A percentile compares a stretch with the other conserved stretches of the same genome.
These are phyloP conservation scores for Caenorhabditis brenneri DNA, from an alignment of 1,140 invertebrate species.

Conservation along the genomic window DNA sequence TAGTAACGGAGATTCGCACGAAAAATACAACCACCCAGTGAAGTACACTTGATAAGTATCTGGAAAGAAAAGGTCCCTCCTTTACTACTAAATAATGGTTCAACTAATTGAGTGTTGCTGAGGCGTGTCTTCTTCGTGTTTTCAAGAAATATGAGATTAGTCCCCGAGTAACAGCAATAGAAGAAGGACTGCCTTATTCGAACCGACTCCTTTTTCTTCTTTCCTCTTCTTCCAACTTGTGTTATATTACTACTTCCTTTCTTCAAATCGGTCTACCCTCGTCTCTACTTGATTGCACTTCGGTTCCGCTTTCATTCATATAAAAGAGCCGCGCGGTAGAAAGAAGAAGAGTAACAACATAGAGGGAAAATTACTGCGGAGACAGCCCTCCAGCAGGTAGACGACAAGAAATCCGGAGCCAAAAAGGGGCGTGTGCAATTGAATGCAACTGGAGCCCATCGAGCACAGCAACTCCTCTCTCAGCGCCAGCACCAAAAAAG, in stretches of 20 bases:
- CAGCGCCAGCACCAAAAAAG: constrained; percentile 4
- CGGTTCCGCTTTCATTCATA: constrained; percentile 31
- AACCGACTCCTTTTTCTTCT: not conserved
- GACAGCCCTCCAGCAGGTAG: constrained; percentile 1
- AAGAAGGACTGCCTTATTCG: not conserved
- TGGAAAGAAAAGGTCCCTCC: not conserved
- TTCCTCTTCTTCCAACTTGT: not conserved
- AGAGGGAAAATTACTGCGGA: constrained; percentile 22
- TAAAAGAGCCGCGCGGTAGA: constrained; percentile 7
- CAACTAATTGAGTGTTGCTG: constrained; percentile 31
- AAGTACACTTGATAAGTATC: constrained; percentile 30
- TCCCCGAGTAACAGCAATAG: not conserved
- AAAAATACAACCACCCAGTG: not conserved
- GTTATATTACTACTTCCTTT: not conserved
- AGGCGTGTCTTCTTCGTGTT: constrained; percentile 7
- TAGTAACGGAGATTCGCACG: not conserved
- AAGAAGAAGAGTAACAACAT: not conserved
- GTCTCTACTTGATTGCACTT: constrained; percentile 36
- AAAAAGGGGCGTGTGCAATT: constrained; percentile 38
- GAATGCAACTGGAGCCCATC: constrained; percentile 28
- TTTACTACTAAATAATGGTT: not conserved
- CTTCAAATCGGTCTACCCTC: not conserved
- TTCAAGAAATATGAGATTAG: constrained; percentile 38
- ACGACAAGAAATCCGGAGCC: not conserved
- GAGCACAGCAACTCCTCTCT: not conserved